Evolutionary conservation across 2,888 invertebrate species (phyloP), one percentile per base, ranked within the genome.

Genomic region (Melanargia galathea): DNA sequence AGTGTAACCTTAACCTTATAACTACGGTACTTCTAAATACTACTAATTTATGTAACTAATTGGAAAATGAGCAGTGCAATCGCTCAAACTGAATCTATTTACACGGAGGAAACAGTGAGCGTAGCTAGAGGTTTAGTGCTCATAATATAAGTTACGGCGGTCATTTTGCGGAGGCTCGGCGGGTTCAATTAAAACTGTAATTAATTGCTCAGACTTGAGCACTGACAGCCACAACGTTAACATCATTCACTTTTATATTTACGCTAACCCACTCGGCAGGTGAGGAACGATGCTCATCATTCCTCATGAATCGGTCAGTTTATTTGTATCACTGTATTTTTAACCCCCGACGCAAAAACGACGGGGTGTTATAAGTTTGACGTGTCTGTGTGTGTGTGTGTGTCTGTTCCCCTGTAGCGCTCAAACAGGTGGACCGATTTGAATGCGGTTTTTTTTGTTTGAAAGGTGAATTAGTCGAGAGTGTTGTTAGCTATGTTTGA

Each of bases 191-290:
- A 90, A 89, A 88, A 84, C 82, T 80, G 79, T 87, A 86, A 90
- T 90, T 89, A 89, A 90, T 90, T 86, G 84, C 84, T 82, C 73
- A 76, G 80, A 78, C 79, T 80, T 71, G 77, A 80, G 78, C 76
- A 78, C 84, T 84, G 89, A 85, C 88, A 82, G 83, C 76, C 77
- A 80, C 80, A 80, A 80, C 76, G 81, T 67, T 81, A 79, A 77
- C 85, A 88, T 90, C 85, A 85, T 83, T 89, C 86, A 87, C 83
- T 86, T 86, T 84, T 84, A 84, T 87, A 85, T 87, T 86, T 87
- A 87, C 86, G 87, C 82, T 85, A 84, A 84, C 83, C 75, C 77
- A 70, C 79, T 78, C 83, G 89, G 84, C 87, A 84, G 83, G 81
- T 86, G 82, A 87, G 75, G 79, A 77, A 82, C 79, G 79, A 73